Evolutionary conservation across 2,113 vertebrate species (phyloP).

Genomic region (Brachyistius frenatus): DNA sequence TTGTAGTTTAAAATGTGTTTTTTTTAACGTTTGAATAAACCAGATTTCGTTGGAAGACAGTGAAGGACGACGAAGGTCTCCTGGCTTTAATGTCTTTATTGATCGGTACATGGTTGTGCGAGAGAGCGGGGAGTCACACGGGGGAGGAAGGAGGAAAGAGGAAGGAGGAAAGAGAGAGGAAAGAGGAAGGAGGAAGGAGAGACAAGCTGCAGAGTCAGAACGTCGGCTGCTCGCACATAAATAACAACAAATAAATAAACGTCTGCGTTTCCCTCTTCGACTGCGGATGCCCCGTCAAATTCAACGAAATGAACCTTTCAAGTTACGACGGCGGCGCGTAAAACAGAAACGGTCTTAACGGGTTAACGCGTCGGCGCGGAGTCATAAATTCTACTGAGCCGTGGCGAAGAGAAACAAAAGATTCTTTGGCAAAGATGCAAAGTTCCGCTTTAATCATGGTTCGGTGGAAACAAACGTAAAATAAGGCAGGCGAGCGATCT

Average conservation of each 20-base stretch:
- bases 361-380: too few species aligned
- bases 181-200: neutral
- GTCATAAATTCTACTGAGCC: too few species aligned
- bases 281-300: slow-evolving; percentile 31
- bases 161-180: slow-evolving; percentile 11
- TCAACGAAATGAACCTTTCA: slow-evolving; percentile 31
- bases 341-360: slow-evolving; percentile 30
- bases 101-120: slow-evolving; percentile 64
- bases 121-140: slow-evolving; percentile 62
- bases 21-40: neutral
- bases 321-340: slow-evolving; percentile 38
- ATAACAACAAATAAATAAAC: slow-evolving; percentile 30
- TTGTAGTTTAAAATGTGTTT: slow-evolving; percentile 20
- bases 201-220: slow-evolving; percentile 43
- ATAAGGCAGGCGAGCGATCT: slow-evolving; percentile 55
- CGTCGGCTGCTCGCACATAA: slow-evolving; percentile 41
- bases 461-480: slow-evolving; percentile 31
- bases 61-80: neutral
- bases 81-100: slow-evolving; percentile 64
- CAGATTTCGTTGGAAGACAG: neutral
- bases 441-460: slow-evolving; percentile 43
- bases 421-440: slow-evolving; percentile 73
- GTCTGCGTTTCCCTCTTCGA: neutral
- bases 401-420: slow-evolving; percentile 44
- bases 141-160: slow-evolving; percentile 4